phyloP scores from a whole-genome alignment of 2,113 vertebrate genomes.

The Myocastor coypus region DNA sequence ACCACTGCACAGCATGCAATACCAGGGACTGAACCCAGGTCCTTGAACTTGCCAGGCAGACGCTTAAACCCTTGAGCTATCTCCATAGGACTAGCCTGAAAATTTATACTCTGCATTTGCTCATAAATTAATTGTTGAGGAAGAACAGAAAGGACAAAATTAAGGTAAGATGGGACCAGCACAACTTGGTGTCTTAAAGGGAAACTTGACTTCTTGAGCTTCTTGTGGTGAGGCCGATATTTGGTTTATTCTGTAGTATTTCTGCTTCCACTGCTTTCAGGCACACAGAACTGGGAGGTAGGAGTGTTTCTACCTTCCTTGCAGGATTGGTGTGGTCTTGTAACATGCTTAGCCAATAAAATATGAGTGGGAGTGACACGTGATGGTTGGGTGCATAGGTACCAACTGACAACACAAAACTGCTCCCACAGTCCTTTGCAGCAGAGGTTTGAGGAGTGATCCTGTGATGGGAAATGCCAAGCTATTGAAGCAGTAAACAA shows the following conservation, averaged over 20 bases:
- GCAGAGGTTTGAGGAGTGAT: background rate
- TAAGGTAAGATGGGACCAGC: background rate
- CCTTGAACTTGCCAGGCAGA: too few relatives aligned
- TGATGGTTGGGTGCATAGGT: background rate
- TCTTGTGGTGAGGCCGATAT: background rate
- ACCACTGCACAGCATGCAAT: too few relatives aligned
- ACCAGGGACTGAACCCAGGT: too few relatives aligned
- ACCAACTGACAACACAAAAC: background rate
- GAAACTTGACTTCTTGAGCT: background rate
- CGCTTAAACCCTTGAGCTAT: too few relatives aligned
- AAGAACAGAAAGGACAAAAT: background rate
- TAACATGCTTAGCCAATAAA: background rate
- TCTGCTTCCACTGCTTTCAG: background rate
- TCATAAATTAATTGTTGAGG: background rate
- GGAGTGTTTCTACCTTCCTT: background rate
- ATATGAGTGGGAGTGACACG: background rate
- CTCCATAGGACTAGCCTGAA: background rate
- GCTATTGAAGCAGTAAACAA: background rate
- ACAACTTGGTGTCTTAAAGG: background rate
- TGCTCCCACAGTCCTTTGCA: background rate
- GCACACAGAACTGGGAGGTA: rapidly evolving
- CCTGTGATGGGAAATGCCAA: background rate
- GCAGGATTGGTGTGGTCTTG: background rate
- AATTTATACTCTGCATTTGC: background rate
- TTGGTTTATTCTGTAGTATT: background rate